A percentile compares a stretch with the other conserved stretches of the same genome.
phyloP scores from a whole-genome alignment of 2,888 invertebrate genomes.

The Hydriomena furcata region DNA sequence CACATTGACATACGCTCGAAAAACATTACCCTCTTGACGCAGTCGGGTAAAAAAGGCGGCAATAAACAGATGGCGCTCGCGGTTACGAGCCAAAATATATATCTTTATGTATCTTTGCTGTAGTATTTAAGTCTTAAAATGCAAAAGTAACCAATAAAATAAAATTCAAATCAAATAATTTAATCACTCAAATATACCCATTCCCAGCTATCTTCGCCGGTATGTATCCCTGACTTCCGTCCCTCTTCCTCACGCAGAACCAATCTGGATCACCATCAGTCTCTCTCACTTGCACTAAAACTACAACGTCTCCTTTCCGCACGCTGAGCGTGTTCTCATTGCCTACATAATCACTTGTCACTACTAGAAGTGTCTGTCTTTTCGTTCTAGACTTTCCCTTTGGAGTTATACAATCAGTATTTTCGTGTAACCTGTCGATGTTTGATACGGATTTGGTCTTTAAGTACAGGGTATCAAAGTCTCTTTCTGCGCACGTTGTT shows the following conservation, averaged over 20 bases:
- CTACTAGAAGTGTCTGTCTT: slow-evolving; percentile 88
- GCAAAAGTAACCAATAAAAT: not conserved
- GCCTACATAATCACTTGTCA: slow-evolving; percentile 86
- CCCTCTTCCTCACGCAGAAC: slow-evolving; percentile 89
- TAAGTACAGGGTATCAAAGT: slow-evolving; percentile 88
- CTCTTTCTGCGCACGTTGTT: slow-evolving; percentile 85
- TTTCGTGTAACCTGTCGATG: slow-evolving; percentile 48
- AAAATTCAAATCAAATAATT: not conserved
- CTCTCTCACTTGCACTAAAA: slow-evolving; percentile 81
- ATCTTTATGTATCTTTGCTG: too few species aligned
- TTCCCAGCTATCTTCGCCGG: slow-evolving; percentile 91
- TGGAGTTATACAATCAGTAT: not conserved
- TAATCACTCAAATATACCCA: slow-evolving; percentile 85
- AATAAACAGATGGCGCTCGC: too few species aligned
- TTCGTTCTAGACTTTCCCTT: slow-evolving; percentile 44
- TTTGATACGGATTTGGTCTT: slow-evolving; percentile 74
- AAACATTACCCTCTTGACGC: too few species aligned
- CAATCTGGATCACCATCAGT: slow-evolving; percentile 86
- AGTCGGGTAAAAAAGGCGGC: too few species aligned
- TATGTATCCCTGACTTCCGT: slow-evolving; percentile 89
- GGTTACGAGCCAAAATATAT: too few species aligned
- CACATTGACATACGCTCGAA: too few species aligned
- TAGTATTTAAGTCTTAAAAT: too few species aligned
- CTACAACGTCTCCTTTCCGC: slow-evolving; percentile 89
- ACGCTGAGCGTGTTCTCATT: slow-evolving; percentile 85